Evolutionary conservation across 2,888 invertebrate species (phyloP).

Genomic region (Lysandra coridon): DNA sequence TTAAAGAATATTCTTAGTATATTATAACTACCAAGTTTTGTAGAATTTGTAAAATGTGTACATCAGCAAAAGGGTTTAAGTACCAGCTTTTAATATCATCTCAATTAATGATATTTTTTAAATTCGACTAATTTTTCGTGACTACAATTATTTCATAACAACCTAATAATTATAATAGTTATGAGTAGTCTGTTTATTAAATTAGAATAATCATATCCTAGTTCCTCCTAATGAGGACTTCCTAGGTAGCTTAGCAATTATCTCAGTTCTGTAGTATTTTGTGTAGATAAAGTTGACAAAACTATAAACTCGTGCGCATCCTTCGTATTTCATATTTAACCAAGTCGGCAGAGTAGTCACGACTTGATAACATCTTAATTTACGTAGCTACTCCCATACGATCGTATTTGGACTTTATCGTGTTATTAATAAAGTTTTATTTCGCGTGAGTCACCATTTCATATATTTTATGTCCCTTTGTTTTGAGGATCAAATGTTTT

Average conservation of each 20-base stretch:
- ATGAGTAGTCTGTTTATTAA: too few species aligned
- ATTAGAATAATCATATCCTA: neutral
- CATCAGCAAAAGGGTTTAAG: too few species aligned
- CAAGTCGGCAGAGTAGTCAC: conserved; percentile 38
- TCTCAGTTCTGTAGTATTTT: conserved; percentile 7
- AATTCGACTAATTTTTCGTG: too few species aligned
- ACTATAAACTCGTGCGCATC: conserved; percentile 27
- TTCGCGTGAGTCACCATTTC: neutral
- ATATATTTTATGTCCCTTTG: conserved; percentile 29
- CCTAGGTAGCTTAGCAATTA: conserved; percentile 8
- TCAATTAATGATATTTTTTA: too few species aligned
- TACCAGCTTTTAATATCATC: too few species aligned
- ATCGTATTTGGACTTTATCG: conserved; percentile 17
- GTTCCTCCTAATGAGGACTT: neutral
- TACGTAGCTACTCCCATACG: conserved; percentile 44
- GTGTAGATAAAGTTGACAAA: conserved; percentile 29
- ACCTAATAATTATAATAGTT: too few species aligned
- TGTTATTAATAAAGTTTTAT: conserved; percentile 1
- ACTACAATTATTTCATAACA: too few species aligned
- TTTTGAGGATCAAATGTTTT: conserved; percentile 37
- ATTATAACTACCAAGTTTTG: too few species aligned
- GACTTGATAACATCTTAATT: conserved; percentile 65
- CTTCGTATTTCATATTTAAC: conserved; percentile 33
- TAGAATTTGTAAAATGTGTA: too few species aligned
- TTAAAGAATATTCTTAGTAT: too few species aligned